Base-by-base conservation (phyloP, 2,797 vertebrate species). In the Peromyscus attwateri region DNA sequence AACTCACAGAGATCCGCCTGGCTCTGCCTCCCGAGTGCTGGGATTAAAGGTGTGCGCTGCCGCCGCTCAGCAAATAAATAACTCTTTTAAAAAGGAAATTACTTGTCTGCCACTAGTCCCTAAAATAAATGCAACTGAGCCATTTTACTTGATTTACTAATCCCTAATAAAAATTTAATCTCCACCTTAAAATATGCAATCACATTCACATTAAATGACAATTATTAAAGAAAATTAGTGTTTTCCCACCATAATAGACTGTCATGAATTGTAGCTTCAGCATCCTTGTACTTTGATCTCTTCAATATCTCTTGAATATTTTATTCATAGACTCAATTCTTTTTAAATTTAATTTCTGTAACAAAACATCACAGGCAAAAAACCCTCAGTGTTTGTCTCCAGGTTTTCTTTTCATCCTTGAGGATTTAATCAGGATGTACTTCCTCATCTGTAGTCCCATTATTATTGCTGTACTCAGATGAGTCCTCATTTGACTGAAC, bases 281-380 rank as follows among this genome's bases (percentile, higher is more conserved):
- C 75, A 89, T 92, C 21, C 16, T 85, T 84, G 60, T 46, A 46
- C 17, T 66, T 84, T 84, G 34, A 66, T 23, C 40, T 87, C 34
- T 96, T 95, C 73, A 90, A 81, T 75, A 90, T 31, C 37, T 87
- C 40, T 25, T 73, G 19, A 43, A 6, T 89, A 27, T 80, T 80
- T 80, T n/a, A 73, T 92, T 94, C 79, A 91, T 60, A 95, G 91
- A 84, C 87, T 82, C 46, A 94, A 60, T 21, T 88, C 70, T 83
- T 84, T 37, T 64, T 71, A 64, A 83, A 37, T 87, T 82, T 96
- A 64, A 57, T 70, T 64, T 89, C 57, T 64, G 25, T 76, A 52
- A 34, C 34, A 85, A 93, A 87, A 77, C 57, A 87, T 0, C 80
- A 17, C 57, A 92, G 55, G 46, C 89, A 76, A 83, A 62, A 87